Evolutionary conservation across 2,797 vertebrate genomes (phyloP), one percentile per base, ranked within the genome.

Genomic region (Staurois parvus): DNA sequence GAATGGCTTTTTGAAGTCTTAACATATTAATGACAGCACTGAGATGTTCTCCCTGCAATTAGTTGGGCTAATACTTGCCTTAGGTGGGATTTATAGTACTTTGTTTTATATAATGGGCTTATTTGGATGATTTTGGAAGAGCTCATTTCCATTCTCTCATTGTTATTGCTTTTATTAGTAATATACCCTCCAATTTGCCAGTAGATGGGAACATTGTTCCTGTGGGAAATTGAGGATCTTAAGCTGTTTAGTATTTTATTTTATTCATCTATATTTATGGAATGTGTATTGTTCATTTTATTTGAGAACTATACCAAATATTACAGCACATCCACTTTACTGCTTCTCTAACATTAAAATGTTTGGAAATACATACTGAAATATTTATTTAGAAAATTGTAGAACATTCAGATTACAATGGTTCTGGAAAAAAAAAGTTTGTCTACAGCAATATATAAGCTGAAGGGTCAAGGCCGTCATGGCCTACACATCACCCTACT

Each of bases 141-240:
- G 45, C 68, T 78, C 30, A 81, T 87, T 77, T 72, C 84, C 83
- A 76, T 48, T 32, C 64, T 34, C 9, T 86, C 73, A 0, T 59
- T 75, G 88, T 72, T 19, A 30, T 79, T 70, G 32, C 78, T 26
- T 19, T 34, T 67, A 88, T 86, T 13, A 13, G 34, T 78, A 72
- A 88, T 87, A 5, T 74, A 76, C 84, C 66, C 85, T 84, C 42
- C 77, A 34, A 7, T 83, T 30, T 2, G 77, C 67, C 72, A 2
- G 56, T 37, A 72, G 59, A 87, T 75, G 30, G 69, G 85, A 87
- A 87, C 85, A 87, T 83, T 87, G 85, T 45, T 87, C 81, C 76
- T 40, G 13, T 83, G 81, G 69, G 85, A 83, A 78, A 79, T 56
- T 83, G 52, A 28, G 15, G 24, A 81, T 62, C 62, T 37, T 59